A percentile compares a stretch with the other conserved stretches of the same genome.
These are phyloP conservation scores for Tuberolachnus salignus DNA, from an alignment of 2,888 invertebrate genomes.

Conservation along the genomic window DNA sequence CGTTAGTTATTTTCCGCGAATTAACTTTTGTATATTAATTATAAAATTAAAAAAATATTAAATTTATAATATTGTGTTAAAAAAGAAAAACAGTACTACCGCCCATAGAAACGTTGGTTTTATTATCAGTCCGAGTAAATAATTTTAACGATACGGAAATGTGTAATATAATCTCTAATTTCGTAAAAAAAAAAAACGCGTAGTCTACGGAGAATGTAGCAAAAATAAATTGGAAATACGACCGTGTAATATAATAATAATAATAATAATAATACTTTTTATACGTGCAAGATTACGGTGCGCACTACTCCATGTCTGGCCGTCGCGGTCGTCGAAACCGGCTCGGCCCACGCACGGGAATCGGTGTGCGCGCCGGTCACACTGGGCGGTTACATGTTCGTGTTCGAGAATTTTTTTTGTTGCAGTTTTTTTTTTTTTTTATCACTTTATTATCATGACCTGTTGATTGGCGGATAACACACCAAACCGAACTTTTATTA, in stretches of 20 bases:
- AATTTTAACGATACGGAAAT: no score
- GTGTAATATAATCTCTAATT: no score
- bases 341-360: conserved; percentile 30
- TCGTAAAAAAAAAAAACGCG: no score
- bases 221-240: no score
- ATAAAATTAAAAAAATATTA: no score
- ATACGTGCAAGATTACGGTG: not conserved
- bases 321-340: conserved; percentile 7
- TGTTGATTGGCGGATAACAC: conserved; percentile 37
- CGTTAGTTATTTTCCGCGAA: no score
- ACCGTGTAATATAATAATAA: not conserved
- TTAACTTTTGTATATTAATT: no score
- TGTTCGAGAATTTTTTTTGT: conserved; percentile 22
- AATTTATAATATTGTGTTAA: no score
- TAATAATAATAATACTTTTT: not conserved
- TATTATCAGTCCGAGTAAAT: no score
- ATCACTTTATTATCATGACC: conserved; percentile 52
- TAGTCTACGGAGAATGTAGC: no score
- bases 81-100: no score
- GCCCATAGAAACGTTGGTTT: no score
- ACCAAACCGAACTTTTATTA: conserved; percentile 1
- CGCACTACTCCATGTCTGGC: not conserved
- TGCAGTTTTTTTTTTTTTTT: conserved; percentile 4
- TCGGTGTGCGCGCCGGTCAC: conserved; percentile 42
- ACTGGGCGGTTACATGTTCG: conserved; percentile 21